Evolutionary conservation across 2,797 vertebrate genomes (phyloP), one percentile per base, ranked within the genome.

Genomic region (Hoplostethus mediterraneus): DNA sequence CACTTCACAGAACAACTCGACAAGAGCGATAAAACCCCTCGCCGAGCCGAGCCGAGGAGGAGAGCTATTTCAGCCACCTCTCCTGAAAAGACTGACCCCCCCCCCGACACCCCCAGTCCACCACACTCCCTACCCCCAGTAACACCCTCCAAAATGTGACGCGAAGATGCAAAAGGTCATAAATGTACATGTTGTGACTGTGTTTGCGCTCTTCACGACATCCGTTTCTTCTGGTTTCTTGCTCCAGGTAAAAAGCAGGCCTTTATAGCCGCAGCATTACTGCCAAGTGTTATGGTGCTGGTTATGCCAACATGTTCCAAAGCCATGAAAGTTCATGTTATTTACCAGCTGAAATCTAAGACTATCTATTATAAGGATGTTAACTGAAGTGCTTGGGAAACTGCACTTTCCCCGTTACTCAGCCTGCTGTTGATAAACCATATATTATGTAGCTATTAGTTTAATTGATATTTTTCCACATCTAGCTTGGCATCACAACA

Each of bases 1-100:
- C 93, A 94, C 92, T 93, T 92, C 90, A 93, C 92, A 82, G 77
- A 91, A 87, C 90, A 92, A 89, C 85, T 89, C 64, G 25, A 72
- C 81, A 67, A 85, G 87, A 87, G 90, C 82, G 79, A 87, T 82
- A 67, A 84, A 82, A 84, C 54, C 63, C 80, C 87, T 67, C 64
- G 81, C 82, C 68, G 64, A 88, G 87, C 80, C 69, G 83, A 70
- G 75, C 59, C 82, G 79, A 75, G 85, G 83, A 70, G 75, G 61
- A 83, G 79, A 75, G 85, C 81, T 59, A 79, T 68, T 81, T 65
- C 85, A 77, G 80, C 68, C 83, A 75, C 87, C 82, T 86, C 77
- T 28, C 7, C 83, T 81, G 77, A 83, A 88, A 85, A 83, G 71
- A 87, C 73, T 80, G 80, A 62, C 64, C 51, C 36, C 51, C 3